phyloP scores from a whole-genome alignment of 1,140 invertebrate genomes.

The Neuroterus valhalla region DNA sequence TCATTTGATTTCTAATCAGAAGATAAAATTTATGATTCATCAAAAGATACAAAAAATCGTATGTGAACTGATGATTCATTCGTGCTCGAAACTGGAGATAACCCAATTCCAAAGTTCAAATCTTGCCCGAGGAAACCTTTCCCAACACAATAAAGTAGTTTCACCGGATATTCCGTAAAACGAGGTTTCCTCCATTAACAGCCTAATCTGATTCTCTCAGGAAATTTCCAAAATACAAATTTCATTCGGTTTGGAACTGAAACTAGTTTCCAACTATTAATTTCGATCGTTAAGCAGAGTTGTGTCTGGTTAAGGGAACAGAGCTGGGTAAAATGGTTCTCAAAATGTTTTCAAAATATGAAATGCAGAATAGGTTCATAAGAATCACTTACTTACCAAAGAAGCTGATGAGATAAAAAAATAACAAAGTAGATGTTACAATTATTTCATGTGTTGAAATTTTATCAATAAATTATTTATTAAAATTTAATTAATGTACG shows the following conservation, averaged over 20 bases:
- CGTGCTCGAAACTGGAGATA: not conserved
- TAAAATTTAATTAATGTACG: too few relatives aligned
- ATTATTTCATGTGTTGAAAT: too few relatives aligned
- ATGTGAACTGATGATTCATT: not conserved
- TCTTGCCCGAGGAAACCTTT: not conserved
- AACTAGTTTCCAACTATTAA: not conserved
- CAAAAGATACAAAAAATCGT: too few relatives aligned
- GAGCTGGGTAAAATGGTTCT: too few relatives aligned
- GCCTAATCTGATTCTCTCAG: not conserved
- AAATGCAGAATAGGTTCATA: too few relatives aligned
- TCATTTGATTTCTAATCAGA: too few relatives aligned
- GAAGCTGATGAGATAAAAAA: too few relatives aligned
- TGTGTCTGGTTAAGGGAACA: not conserved
- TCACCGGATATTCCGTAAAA: conserved; percentile 2
- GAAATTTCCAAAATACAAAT: conserved; percentile 9
- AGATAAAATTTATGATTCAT: too few relatives aligned
- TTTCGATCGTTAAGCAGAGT: conserved; percentile 6
- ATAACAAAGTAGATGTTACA: too few relatives aligned
- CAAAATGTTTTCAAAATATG: too few relatives aligned
- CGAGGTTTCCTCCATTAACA: not conserved
- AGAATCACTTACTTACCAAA: too few relatives aligned
- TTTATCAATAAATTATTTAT: too few relatives aligned
- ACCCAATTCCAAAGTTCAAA: not conserved
- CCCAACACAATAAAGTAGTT: conserved; percentile 2
- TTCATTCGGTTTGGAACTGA: conserved; percentile 1